Evolutionary conservation across 2,797 vertebrate species (phyloP).

Genomic region (Picus viridis): DNA sequence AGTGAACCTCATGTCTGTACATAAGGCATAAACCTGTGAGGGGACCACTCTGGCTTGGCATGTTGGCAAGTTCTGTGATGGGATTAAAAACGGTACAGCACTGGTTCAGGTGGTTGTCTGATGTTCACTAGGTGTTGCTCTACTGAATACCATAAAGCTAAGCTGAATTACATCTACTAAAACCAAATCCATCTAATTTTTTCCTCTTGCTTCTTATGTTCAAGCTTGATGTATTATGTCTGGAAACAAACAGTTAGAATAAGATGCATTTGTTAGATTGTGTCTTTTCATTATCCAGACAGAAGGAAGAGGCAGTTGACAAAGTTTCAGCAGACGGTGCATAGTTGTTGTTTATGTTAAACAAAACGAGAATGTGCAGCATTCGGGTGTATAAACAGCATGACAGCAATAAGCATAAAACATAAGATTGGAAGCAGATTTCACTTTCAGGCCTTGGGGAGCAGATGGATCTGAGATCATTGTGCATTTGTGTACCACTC

Average conservation of each 20-base stretch:
- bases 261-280: slow-evolving; percentile 71
- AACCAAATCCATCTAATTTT: slow-evolving; percentile 40
- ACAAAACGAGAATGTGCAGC: slow-evolving; percentile 73
- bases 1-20: neutral
- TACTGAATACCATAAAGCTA: neutral
- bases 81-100: neutral
- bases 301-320: slow-evolving; percentile 73
- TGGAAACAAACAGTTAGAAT: slow-evolving; percentile 66
- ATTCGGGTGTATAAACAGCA: slow-evolving; percentile 68
- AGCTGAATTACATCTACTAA: slow-evolving; percentile 2
- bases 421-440: slow-evolving; percentile 72
- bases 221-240: slow-evolving; percentile 48
- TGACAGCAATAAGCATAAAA: slow-evolving; percentile 73
- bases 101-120: neutral
- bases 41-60: neutral
- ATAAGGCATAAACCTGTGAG: neutral
- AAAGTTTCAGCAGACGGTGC: slow-evolving; percentile 73
- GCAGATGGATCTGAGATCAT: slow-evolving; percentile 70
- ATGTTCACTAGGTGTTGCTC: neutral
- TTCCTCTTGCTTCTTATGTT: slow-evolving; percentile 35
- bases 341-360: slow-evolving; percentile 75
- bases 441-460: slow-evolving; percentile 63
- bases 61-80: neutral
- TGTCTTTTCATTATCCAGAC: slow-evolving; percentile 70
- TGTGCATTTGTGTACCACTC: slow-evolving; percentile 63